Evolutionary conservation across 1,140 invertebrate species (phyloP).

Genomic region (Drosophila oshimai): DNA sequence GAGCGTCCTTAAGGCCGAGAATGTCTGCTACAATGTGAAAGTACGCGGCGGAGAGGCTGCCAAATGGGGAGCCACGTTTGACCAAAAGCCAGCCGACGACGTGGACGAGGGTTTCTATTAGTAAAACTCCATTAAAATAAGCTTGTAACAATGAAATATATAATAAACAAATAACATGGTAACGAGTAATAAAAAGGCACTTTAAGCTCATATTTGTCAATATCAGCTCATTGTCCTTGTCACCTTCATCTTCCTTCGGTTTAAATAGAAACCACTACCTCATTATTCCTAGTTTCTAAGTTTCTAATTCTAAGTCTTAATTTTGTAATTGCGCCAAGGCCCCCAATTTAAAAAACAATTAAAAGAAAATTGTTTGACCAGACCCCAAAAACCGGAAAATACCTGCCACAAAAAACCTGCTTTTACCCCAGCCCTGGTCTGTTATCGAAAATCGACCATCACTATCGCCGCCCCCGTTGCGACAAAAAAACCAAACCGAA

Average conservation of each 20-base stretch:
- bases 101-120: too few relatives aligned
- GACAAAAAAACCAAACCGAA: conserved; percentile 6
- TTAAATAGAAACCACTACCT: too few relatives aligned
- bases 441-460: background rate
- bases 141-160: background rate
- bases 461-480: conserved; percentile 8
- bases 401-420: background rate
- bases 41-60: conserved; percentile 92
- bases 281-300: too few relatives aligned
- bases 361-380: conserved; percentile 9
- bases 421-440: background rate
- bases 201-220: too few relatives aligned
- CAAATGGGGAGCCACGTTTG: conserved; percentile 80
- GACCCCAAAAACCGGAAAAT: background rate
- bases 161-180: background rate
- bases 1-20: conserved; percentile 92
- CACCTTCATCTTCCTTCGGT: too few relatives aligned
- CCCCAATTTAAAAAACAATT: too few relatives aligned
- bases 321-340: too few relatives aligned
- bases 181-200: too few relatives aligned
- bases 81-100: conserved; percentile 70
- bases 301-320: too few relatives aligned
- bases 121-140: background rate
- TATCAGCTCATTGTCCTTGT: too few relatives aligned
- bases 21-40: too few relatives aligned